Evolutionary conservation across 2,888 invertebrate species (phyloP), one percentile per base, ranked within the genome.

Genomic region (Scelioninae gen. 2): DNA sequence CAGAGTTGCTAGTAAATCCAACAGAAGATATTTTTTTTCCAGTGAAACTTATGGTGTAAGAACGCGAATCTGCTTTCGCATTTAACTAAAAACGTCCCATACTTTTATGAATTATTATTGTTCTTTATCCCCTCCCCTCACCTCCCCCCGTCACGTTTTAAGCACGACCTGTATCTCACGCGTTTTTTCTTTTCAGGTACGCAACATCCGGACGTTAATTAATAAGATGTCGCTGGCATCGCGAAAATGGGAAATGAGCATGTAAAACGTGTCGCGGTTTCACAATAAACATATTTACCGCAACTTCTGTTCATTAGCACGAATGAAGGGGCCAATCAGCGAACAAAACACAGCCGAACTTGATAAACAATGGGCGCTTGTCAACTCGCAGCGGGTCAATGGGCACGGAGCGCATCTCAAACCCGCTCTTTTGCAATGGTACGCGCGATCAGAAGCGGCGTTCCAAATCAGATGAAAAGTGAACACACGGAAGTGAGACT

Each of bases 291-390:
- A 43, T 33, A 43, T 63, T 63, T 52, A 50, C 52, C 28, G 13
- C 61, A 41, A 61, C 41, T 61, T 41, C 31, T 41, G 61, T 50
- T 50, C 61, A 61, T 61, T 64, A 55, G 53, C 28, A 13, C 25
- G 15, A 10, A 39, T 55, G 53, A 46, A 64, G n/a, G 53, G 45
- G 28, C 65, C 55, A 65, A 65, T 65, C 65, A 55, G 55, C 48
- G 65, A 46, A 65, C 65, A 65, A 55, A 65, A 65, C 55, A 65
- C 46, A 25, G 48, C 55, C 31, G 65, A 55, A 65, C 55, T 65
- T 39, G 46, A 52, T 48, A 65, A 65, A 65, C 65, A 39, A 65
- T 65, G 55, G 48, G 65, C 55, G 37, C 39, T 65, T 57, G 65
- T 65, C 48, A 65, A 57, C 65, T 65, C 19, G 46, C 31, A 57